Conservation (phyloP, 1,140 invertebrate genomes). For the Nautilus pompilius region DNA sequence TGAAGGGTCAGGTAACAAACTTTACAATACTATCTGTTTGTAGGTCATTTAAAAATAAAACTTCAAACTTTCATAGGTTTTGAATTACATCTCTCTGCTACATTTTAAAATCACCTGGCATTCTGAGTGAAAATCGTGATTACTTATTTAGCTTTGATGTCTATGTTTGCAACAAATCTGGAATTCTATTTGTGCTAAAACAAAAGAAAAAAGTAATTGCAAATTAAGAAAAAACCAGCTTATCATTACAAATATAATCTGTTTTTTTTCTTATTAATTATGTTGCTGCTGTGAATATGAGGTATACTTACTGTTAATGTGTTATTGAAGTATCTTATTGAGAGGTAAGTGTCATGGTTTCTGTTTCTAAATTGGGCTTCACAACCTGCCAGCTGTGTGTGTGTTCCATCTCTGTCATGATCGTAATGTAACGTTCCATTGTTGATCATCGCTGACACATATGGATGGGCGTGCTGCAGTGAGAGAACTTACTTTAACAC, state of each 20-base stretch:
- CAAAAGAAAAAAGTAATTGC: neutral
- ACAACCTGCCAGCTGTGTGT: conserved; percentile 87
- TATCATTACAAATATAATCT: neutral
- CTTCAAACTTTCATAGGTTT: no score
- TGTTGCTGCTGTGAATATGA: no score
- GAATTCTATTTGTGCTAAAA: neutral
- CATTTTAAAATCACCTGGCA: no score
- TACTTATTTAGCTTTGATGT: no score
- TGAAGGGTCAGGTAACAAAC: no score
- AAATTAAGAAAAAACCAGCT: neutral
- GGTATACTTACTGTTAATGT: conserved; percentile 68
- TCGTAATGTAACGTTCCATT: conserved; percentile 95
- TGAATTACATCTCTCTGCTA: no score
- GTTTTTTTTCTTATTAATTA: no score
- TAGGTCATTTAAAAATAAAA: no score
- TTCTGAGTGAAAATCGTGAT: no score
- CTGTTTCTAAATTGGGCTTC: conserved; percentile 87
- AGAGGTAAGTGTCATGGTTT: conserved; percentile 85
- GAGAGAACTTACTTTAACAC: no score
- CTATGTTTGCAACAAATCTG: no score
- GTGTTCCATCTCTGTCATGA: conserved; percentile 96
- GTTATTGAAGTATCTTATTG: conserved; percentile 89
- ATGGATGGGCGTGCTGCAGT: conserved; percentile 92
- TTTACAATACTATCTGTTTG: no score
- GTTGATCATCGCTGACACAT: conserved; percentile 97